These are phyloP conservation scores for Eira barbara DNA, from an alignment of 2,113 vertebrate genomes.

Conservation along the genomic window DNA sequence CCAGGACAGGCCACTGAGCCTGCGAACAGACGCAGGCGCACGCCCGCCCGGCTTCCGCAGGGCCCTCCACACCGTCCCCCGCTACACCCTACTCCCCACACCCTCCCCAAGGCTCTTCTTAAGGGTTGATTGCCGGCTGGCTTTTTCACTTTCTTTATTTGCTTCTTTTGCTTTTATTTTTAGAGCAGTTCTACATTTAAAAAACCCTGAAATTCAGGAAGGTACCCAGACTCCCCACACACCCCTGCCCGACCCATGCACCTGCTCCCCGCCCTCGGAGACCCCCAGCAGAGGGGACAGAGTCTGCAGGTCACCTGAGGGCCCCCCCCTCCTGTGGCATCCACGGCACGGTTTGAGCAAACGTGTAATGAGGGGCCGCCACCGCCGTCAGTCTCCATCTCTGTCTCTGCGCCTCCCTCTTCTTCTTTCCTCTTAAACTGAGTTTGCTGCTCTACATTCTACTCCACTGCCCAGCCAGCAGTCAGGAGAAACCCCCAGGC, in stretches of 20 bases:
- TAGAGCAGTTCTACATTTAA: too few relatives aligned
- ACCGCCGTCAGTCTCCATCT: accelerated
- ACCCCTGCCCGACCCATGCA: accelerated
- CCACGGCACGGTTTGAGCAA: too few relatives aligned
- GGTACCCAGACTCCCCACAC: too few relatives aligned
- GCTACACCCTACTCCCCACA: neutral
- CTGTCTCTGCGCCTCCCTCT: neutral
- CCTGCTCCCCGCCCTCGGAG: neutral
- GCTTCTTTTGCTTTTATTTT: neutral
- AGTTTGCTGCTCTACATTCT: too few relatives aligned
- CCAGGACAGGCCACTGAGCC: accelerated
- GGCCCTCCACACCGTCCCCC: neutral
- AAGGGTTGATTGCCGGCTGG: neutral
- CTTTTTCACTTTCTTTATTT: neutral
- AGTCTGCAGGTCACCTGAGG: neutral
- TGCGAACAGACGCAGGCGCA: accelerated
- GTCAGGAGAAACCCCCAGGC: neutral
- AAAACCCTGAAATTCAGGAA: too few relatives aligned
- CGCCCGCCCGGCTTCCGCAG: accelerated
- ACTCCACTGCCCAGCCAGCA: neutral
- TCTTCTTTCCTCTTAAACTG: neutral
- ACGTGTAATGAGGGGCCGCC: accelerated
- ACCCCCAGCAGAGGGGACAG: neutral
- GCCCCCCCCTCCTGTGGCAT: accelerated
- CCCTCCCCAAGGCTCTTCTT: too few relatives aligned